Conservation (phyloP, 2,113 vertebrate genomes). For the Coptodon rendalli region DNA sequence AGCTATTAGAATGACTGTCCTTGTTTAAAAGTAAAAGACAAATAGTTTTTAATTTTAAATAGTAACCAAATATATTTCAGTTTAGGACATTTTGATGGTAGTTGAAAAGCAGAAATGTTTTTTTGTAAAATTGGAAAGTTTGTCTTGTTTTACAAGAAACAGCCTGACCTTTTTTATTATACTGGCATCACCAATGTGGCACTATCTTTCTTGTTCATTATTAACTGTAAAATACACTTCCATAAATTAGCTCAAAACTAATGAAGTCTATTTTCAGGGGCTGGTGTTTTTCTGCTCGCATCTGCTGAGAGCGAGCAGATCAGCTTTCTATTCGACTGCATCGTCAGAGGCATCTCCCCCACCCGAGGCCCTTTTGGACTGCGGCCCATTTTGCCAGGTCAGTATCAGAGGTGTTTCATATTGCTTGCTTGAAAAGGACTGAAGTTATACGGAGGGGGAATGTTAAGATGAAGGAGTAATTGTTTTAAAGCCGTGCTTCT, state of each 20-base stretch:
- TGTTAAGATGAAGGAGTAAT: background rate
- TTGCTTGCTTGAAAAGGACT: background rate
- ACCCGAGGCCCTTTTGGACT: constrained; percentile 88
- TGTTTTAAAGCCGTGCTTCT: background rate
- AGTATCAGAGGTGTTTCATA: constrained; percentile 39
- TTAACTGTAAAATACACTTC: background rate
- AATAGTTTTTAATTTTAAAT: background rate
- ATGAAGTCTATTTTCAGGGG: constrained; percentile 76
- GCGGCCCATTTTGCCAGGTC: constrained; percentile 87
- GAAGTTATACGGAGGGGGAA: background rate
- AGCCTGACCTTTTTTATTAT: background rate
- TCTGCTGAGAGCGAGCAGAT: constrained; percentile 90
- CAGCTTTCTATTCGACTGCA: constrained; percentile 98
- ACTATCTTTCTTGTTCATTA: background rate
- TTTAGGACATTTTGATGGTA: background rate
- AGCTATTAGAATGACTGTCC: background rate
- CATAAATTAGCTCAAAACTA: background rate
- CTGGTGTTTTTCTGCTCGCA: constrained; percentile 90
- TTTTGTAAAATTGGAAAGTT: background rate
- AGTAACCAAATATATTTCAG: background rate
- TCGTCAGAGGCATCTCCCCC: constrained; percentile 90
- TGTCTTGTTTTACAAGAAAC: background rate
- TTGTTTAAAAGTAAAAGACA: background rate
- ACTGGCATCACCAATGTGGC: background rate
- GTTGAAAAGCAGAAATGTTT: background rate